Evolutionary conservation across 1,140 invertebrate genomes (phyloP).

Genomic region (Leucophenga varia): DNA sequence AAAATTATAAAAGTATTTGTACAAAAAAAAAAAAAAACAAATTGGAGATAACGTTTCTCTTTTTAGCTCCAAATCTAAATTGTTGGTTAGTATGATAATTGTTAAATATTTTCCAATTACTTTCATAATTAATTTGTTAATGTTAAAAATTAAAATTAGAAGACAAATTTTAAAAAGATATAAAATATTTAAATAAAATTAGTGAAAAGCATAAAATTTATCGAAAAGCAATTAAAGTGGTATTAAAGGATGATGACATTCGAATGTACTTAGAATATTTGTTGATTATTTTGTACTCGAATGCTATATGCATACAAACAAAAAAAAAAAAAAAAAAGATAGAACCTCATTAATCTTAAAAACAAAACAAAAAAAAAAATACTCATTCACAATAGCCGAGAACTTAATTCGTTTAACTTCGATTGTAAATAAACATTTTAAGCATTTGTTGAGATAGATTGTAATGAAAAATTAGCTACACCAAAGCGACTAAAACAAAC

Average conservation of each 20-base stretch:
- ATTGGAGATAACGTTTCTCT: no score
- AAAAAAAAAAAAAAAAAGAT: constrained; percentile 10
- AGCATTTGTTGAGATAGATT: no score
- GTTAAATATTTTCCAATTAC: constrained; percentile 4
- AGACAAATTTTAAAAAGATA: background rate
- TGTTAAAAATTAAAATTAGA: background rate
- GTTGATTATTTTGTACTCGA: constrained; percentile 10
- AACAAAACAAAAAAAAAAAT: constrained; percentile 4
- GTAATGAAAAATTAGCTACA: no score
- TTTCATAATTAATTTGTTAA: constrained; percentile 8
- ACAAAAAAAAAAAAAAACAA: no score
- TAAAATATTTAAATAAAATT: background rate
- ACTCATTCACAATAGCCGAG: constrained; percentile 5
- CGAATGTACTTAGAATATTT: background rate
- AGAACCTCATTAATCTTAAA: constrained; percentile 2
- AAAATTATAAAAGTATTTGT: no score
- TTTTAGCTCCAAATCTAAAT: constrained; percentile 27
- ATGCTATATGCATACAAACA: constrained; percentile 8
- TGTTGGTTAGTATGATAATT: constrained; percentile 16
- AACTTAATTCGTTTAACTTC: no score
- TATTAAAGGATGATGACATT: constrained; percentile 19
- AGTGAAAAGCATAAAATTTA: constrained; percentile 5
- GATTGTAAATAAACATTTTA: no score
- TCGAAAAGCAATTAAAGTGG: constrained; percentile 48
- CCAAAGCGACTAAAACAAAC: no score